phyloP scores from a whole-genome alignment of 1,140 invertebrate genomes.

The Drosophila tristis region DNA sequence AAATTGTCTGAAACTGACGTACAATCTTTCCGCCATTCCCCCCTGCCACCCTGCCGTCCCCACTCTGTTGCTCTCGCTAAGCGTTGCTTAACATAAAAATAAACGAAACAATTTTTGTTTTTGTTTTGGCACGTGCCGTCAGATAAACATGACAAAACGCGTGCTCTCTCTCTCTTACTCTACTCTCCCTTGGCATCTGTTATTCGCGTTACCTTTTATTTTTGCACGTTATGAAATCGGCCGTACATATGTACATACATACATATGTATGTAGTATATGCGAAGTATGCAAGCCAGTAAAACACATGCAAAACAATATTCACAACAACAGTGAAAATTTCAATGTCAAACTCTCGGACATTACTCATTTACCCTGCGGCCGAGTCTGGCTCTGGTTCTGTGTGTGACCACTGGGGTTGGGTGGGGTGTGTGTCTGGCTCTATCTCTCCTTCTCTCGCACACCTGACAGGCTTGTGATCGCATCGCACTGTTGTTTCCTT shows the following conservation, averaged over 20 bases:
- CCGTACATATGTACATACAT: constrained; percentile 16
- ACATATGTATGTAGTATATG: constrained; percentile 6
- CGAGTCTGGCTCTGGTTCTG: no score
- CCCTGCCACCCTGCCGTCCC: not conserved
- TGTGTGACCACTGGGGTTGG: no score
- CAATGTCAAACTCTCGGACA: constrained; percentile 65
- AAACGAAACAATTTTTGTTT: constrained; percentile 61
- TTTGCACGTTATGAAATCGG: constrained; percentile 68
- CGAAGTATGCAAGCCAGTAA: constrained; percentile 44
- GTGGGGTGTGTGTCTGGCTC: not conserved
- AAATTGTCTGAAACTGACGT: constrained; percentile 51
- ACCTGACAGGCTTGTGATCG: constrained; percentile 57
- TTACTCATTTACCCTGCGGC: constrained; percentile 37
- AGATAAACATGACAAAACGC: constrained; percentile 55
- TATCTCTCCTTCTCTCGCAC: constrained; percentile 23
- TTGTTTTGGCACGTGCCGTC: constrained; percentile 70
- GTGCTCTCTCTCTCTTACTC: constrained; percentile 30
- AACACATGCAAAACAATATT: constrained; percentile 58
- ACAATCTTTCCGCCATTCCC: constrained; percentile 40
- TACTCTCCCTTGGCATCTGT: no score
- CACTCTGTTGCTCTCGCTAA: constrained; percentile 26
- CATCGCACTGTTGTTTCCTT: constrained; percentile 49
- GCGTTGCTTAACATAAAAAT: constrained; percentile 67
- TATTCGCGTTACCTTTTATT: constrained; percentile 32
- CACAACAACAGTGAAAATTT: constrained; percentile 54